phyloP scores from a whole-genome alignment of 1,140 invertebrate species.

The Cydia fagiglandana region DNA sequence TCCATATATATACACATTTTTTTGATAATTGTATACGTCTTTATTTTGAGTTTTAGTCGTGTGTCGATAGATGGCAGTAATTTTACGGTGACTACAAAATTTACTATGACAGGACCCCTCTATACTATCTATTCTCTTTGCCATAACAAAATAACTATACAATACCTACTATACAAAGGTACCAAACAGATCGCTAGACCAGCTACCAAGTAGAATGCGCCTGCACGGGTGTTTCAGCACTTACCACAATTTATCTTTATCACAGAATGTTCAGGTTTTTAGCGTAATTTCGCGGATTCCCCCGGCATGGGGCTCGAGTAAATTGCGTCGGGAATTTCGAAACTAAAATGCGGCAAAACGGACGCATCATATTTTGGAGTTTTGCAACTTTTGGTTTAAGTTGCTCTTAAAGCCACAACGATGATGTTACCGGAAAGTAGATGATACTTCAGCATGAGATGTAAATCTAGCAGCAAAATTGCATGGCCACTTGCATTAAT shows the following conservation, averaged over 20 bases:
- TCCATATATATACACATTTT: no score
- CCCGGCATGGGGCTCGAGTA: conserved; percentile 1
- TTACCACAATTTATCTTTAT: conserved; percentile 38
- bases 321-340: neutral
- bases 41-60: no score
- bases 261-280: conserved; percentile 31
- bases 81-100: no score
- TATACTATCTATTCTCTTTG: no score
- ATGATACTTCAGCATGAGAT: neutral
- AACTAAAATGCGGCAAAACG: conserved; percentile 29
- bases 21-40: no score
- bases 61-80: no score
- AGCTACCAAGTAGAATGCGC: neutral
- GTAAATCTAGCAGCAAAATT: no score
- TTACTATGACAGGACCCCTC: no score
- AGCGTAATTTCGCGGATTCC: conserved; percentile 30
- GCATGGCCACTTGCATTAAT: no score
- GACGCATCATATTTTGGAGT: conserved; percentile 7
- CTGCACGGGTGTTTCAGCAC: conserved; percentile 19
- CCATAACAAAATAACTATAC: no score
- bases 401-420: neutral
- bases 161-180: no score
- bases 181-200: neutral
- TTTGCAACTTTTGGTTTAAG: conserved; percentile 9
- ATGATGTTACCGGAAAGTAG: neutral